Evolutionary conservation across 2,888 invertebrate genomes (phyloP).

Genomic region (Lasiommata megera): DNA sequence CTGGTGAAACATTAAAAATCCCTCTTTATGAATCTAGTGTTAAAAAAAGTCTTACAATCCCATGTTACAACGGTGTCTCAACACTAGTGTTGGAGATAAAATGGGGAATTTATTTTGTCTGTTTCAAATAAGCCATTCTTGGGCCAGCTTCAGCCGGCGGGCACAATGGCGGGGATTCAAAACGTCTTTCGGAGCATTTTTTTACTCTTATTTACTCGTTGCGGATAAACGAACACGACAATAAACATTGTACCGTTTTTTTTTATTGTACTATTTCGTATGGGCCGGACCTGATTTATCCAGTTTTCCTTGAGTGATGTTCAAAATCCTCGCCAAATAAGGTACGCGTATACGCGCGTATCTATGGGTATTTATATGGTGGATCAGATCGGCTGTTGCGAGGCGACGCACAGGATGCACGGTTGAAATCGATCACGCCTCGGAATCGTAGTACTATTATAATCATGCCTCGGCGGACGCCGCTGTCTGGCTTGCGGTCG

Average conservation of each 20-base stretch:
- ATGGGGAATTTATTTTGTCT: conserved; percentile 21
- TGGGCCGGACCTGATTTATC: not conserved
- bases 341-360: too few relatives aligned
- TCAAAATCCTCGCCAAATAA: too few relatives aligned
- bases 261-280: not conserved
- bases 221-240: not conserved
- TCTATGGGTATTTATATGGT: too few relatives aligned
- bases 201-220: conserved; percentile 5
- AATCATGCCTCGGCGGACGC: too few relatives aligned
- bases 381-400: too few relatives aligned
- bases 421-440: too few relatives aligned
- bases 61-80: not conserved
- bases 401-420: too few relatives aligned
- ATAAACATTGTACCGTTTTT: not conserved
- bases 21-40: too few relatives aligned
- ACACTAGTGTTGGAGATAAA: conserved; percentile 19
- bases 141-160: conserved; percentile 4
- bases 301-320: not conserved
- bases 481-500: too few relatives aligned
- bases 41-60: not conserved
- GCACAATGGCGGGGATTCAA: not conserved
- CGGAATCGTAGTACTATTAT: too few relatives aligned
- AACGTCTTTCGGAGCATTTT: conserved; percentile 9
- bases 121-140: conserved; percentile 14
- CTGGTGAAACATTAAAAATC: too few relatives aligned